Evolutionary conservation across 2,113 vertebrate species (phyloP), one percentile per base, ranked within the genome.

Genomic region (Cryptotis parvus): DNA sequence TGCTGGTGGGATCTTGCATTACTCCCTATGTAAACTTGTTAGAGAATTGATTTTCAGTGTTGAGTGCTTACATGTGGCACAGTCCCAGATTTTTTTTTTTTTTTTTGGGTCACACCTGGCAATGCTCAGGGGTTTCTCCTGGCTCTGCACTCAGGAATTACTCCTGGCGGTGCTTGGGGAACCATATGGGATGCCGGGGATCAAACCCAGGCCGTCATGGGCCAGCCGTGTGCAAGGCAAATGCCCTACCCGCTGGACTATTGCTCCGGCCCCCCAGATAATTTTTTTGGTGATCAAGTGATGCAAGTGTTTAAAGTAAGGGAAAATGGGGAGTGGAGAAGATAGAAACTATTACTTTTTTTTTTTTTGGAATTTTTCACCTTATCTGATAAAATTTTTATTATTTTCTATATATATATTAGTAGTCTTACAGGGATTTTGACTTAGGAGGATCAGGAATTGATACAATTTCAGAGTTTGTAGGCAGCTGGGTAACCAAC

Each of bases 401-500:
- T 87, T 92, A 90, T 27, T 73, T 84, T 91, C 29, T 61, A 41
- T 73, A n/a, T 93, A 73, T 1, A n/a, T n/a, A n/a, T n/a, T n/a
- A 87, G 18, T 73, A 39, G 27, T n/a, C 1, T 87, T 90, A 78
- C 61, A 72, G 73, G 24, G 26, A 15, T 74, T 93, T 87, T 89
- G 35, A 89, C 41, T 86, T 89, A 58, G 43, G 20, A 79, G 12
- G 16, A 80, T 45, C 0, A 74, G 26, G 35, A 78, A 84, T 63
- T 94, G 63, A 81, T n/a, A 82, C 4, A 69, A 78, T 78, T 76
- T 84, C 81, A 77, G 20, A 61, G 77, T 90, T 82, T 84, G 39
- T 29, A 75, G 49, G 43, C 11, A 74, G 11, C 37, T 70, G 39
- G 52, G 79, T n/a, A 5, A 49, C 27, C 77, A 49, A n/a, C n/a